Percentiles rank a stretch among this genome's conserved stretches.
Evolutionary conservation across 2,797 vertebrate species (phyloP).

Genomic region (Poecile montanus): DNA sequence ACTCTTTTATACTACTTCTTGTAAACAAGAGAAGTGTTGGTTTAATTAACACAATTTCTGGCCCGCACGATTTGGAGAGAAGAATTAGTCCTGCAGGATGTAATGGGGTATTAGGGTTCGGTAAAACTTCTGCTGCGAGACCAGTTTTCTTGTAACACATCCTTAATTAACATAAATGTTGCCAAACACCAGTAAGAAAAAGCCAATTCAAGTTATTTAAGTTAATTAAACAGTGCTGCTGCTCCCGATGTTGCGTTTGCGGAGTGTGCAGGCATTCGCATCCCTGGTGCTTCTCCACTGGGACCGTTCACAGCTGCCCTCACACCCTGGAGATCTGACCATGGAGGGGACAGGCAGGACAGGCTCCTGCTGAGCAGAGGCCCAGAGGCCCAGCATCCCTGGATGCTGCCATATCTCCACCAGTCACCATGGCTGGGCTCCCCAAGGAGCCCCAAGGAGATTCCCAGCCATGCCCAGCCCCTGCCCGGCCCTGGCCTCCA

Average conservation of each 20-base stretch:
- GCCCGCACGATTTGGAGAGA: neutral
- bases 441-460: fast-evolving
- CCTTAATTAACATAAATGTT: conserved; percentile 50
- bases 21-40: neutral
- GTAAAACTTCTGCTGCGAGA: conserved; percentile 40
- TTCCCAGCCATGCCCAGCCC: fast-evolving
- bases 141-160: neutral
- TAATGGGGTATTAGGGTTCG: conserved; percentile 20
- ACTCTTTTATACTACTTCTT: neutral
- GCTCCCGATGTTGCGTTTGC: neutral
- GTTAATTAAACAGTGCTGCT: conserved; percentile 38
- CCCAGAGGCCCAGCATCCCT: fast-evolving
- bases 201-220: neutral
- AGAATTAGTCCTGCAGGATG: conserved; percentile 25
- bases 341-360: fast-evolving
- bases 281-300: fast-evolving
- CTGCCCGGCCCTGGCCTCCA: fast-evolving
- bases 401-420: fast-evolving
- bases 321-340: fast-evolving
- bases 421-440: fast-evolving
- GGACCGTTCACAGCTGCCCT: fast-evolving
- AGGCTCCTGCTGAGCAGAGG: fast-evolving
- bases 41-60: conserved; percentile 37
- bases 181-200: conserved; percentile 2
- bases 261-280: fast-evolving